Evolutionary conservation across 2,113 vertebrate genomes (phyloP), one percentile per base, ranked within the genome.

Genomic region (Cavia porcellus): DNA sequence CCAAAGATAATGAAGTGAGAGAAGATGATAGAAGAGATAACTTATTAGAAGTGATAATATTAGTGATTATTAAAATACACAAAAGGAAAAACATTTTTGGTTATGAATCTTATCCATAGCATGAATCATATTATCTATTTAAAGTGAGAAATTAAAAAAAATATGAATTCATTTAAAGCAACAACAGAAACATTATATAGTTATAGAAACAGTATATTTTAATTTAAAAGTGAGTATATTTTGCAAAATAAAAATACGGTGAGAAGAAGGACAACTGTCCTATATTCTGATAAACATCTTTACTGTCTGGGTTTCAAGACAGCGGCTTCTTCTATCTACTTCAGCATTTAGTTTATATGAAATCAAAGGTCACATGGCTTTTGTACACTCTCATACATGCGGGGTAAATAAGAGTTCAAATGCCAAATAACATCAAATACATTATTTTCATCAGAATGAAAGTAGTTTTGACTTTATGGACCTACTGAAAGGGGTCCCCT

Each of bases 401-500:
- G 1, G 57, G 25, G 8, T 86, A 11, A 92, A 11, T 42, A 52
- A 86, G 66, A 50, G 3, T 61, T n/a, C 52, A 59, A 61, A 47
- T 50, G 25, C 52, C 59, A 75, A 82, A 52, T 9, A 50, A 47
- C 22, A 75, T 28, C 19, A 75, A 75, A 45, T 6, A 79, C 45
- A 79, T 79, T 30, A 79, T 79, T 24, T 55, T 30, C 50, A 61
- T 75, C 74, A 70, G 66, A 5, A 75, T 45, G 38, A 70, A 90
- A 89, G 74, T 2, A n/a, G 32, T 7, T 79, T 59, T 70, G n/a
- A 45, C n/a, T 28, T 22, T 25, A 50, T 1, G 24, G 8, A 42
- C 1, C 14, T 45, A 11, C 0, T 7, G 35, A 94, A 57, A 32
- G 62, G 30, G 5, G 4, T 7, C 1, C 22, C 1, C 2, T 7